Percentiles rank a stretch among this genome's conserved stretches.
Evolutionary conservation across 2,113 vertebrate species (phyloP).

Genomic region (Heterochromis multidens): DNA sequence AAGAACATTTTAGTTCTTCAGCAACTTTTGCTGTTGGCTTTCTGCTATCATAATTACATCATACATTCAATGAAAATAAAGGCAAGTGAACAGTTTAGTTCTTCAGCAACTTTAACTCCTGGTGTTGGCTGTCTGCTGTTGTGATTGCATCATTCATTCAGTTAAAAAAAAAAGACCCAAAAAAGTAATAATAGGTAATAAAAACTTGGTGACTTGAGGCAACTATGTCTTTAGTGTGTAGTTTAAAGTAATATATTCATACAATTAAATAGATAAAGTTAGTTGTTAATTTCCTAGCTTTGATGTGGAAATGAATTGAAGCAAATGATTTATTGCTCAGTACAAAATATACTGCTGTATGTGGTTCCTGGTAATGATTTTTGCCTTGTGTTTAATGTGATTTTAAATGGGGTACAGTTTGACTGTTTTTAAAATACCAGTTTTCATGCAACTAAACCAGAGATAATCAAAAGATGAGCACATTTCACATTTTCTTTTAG

Average conservation of each 20-base stretch:
- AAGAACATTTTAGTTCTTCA: neutral
- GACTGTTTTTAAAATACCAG: neutral
- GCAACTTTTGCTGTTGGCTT: neutral
- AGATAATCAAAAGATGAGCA: constrained; percentile 24
- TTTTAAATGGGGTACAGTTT: neutral
- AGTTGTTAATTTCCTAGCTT: neutral
- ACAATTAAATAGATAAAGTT: neutral
- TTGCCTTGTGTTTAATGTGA: neutral
- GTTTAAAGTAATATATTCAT: neutral
- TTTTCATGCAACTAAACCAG: neutral
- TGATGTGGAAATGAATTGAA: neutral
- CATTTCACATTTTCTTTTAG: constrained; percentile 9
- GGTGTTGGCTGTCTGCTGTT: neutral
- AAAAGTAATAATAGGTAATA: neutral
- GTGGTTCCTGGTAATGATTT: neutral
- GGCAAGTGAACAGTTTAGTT: neutral
- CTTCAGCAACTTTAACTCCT: neutral
- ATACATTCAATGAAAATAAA: neutral
- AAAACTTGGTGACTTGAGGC: neutral
- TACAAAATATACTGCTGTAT: neutral
- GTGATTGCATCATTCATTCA: neutral
- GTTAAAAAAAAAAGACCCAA: neutral
- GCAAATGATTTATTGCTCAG: neutral
- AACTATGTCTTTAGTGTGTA: neutral
- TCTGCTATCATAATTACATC: neutral